These are phyloP conservation scores for Chrysolophus pictus DNA, from an alignment of 2,797 vertebrate genomes.

Conservation along the genomic window DNA sequence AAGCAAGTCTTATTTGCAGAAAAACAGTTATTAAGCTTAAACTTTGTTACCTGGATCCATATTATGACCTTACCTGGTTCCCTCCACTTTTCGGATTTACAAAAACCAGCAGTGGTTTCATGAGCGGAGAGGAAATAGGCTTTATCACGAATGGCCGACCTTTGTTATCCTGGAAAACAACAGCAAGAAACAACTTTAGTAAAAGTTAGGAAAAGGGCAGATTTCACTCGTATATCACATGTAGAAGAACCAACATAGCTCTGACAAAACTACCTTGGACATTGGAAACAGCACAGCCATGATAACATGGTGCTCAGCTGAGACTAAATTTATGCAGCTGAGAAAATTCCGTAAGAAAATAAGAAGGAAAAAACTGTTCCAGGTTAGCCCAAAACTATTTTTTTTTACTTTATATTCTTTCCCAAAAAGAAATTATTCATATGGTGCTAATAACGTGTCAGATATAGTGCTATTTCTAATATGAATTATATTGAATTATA, in stretches of 20 bases:
- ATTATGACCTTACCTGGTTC: conserved; percentile 88
- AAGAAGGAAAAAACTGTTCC: accelerated
- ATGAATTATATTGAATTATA: neutral
- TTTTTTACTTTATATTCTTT: neutral
- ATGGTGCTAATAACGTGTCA: neutral
- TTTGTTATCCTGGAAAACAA: conserved; percentile 88
- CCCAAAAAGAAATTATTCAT: neutral
- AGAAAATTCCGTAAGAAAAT: neutral
- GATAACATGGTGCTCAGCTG: neutral
- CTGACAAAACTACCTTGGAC: neutral
- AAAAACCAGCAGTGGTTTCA: conserved; percentile 98
- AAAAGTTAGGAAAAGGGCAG: neutral
- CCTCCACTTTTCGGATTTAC: conserved; percentile 98
- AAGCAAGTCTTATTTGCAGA: neutral
- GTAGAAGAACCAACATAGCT: neutral
- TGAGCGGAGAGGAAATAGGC: conserved; percentile 94
- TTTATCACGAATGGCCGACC: conserved; percentile 97
- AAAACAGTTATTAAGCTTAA: neutral
- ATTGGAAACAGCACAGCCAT: neutral
- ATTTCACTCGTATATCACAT: neutral
- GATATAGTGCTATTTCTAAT: neutral
- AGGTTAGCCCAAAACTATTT: neutral
- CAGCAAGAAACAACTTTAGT: neutral
- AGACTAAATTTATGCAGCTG: neutral
- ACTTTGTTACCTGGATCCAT: neutral